Base-by-base conservation (phyloP, 2,888 invertebrate species). In the Mayetiola destructor region DNA sequence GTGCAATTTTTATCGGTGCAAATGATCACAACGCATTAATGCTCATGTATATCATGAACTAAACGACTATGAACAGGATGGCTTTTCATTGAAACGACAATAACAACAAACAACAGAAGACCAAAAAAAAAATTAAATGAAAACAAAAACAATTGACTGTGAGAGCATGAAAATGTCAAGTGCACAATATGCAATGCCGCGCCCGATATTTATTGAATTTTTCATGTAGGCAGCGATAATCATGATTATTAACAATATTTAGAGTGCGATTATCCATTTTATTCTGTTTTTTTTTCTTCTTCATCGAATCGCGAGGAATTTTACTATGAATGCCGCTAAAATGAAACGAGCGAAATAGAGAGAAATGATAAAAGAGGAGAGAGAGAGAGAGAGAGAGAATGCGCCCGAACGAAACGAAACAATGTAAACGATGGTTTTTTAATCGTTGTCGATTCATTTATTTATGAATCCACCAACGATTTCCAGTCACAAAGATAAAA, bases 241-340 rank as follows among this genome's bases (percentile, higher is more conserved):
- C n/a, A n/a, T n/a, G 30, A 32, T 53, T 53, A 53, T 53, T 53
- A 53, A 53, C 53, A 53, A 53, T 53, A 53, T 53, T 53, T 30
- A 30, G 6, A 32, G 20, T 53, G 30, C 30, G 29, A 53, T 53
- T 53, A 18, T 27, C 30, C 29, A 30, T 37, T 10, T 53, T 53
- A 53, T 53, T 53, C 27, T 48, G 27, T 5, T 27, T 48, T 16
- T n/a, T n/a, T n/a, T n/a, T n/a, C n/a, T n/a, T n/a, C n/a, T n/a
- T n/a, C n/a, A n/a, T n/a, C n/a, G n/a, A n/a, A n/a, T n/a, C n/a
- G n/a, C n/a, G n/a, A n/a, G n/a, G n/a, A n/a, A n/a, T n/a, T n/a
- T n/a, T n/a, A n/a, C n/a, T n/a, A n/a, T n/a, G n/a, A n/a, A n/a
- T n/a, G n/a, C n/a, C n/a, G n/a, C n/a, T n/a, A n/a, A n/a, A n/a